Base-by-base conservation (phyloP, 2,113 vertebrate species). In the Labeo catla region DNA sequence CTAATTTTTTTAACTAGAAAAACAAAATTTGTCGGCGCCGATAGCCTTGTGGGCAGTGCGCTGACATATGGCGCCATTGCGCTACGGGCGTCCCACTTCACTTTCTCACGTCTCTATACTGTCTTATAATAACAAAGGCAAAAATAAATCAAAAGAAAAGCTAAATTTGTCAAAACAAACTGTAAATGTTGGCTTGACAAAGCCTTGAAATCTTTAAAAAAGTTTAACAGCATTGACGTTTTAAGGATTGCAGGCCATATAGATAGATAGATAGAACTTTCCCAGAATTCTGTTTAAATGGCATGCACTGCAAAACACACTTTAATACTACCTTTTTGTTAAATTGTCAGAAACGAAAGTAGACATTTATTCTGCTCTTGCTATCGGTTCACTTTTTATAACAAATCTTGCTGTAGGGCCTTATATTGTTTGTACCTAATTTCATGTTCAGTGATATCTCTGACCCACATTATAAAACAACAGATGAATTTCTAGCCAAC, bases 381-480 rank as follows among this genome's bases (percentile, higher is more conserved):
- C 23, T 23, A 28, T 34, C 72, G 23, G 39, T 47, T 74, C 66
- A 47, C 43, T 47, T 47, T 74, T 10, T 74, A 43, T 49, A 23
- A 12, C 72, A 49, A 21, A 78, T 77, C 28, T 76, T 12, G 1
- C 76, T 39, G 15, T 34, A n/a, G 61, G 77, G 77, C 11, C 10
- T 61, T 11, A 45, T 9, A 47, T 49, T 47, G 61, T 49, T 65
- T 81, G 78, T 21, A 65, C 13, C 12, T 28, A 81, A 81, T 81
- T 10, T 81, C 6, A 49, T 49, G 12, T 47, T 45, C 78, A 47
- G 39, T 65, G n/a, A 65, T 65, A 49, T 28, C n/a, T 63, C 9
- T 23, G 57, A 80, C 78, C 76, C 78, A 81, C 43, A 65, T 81
- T 47, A 81, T 65, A 65, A 81, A 81, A 63, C 13, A 47, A 65